Conservation (phyloP, 2,797 vertebrate genomes). For the Gila robusta region DNA sequence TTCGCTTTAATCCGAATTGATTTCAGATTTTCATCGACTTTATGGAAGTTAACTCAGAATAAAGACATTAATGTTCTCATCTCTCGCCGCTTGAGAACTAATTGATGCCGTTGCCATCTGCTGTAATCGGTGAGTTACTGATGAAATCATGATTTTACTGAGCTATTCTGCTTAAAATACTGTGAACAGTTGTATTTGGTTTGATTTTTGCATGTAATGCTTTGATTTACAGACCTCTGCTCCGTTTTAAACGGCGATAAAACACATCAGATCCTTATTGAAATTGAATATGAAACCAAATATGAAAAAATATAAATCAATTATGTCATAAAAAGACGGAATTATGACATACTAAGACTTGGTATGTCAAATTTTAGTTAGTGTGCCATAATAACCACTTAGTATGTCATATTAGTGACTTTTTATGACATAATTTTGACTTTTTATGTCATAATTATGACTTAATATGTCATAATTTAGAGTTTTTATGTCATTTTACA, state of each 20-base stretch:
- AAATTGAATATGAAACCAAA: background rate
- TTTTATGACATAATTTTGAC: background rate
- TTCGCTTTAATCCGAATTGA: background rate
- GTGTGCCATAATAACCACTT: background rate
- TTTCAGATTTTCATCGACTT: background rate
- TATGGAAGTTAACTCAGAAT: background rate
- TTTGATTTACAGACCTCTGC: background rate
- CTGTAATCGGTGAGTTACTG: slow-evolving; percentile 10
- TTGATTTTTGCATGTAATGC: background rate
- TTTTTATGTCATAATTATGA: background rate
- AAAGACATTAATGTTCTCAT: background rate
- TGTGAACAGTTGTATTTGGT: too few species aligned
- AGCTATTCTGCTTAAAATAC: background rate
- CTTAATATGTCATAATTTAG: too few species aligned
- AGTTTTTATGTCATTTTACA: background rate
- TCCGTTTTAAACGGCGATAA: background rate
- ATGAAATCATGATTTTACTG: background rate
- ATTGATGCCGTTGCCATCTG: too few species aligned
- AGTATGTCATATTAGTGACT: background rate
- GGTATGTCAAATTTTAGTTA: background rate
- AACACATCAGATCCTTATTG: background rate
- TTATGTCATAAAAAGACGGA: background rate
- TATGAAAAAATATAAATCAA: background rate
- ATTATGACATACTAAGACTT: background rate
- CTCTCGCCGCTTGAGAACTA: background rate